phyloP scores from a whole-genome alignment of 2,888 invertebrate species.

The Aromia moschata region DNA sequence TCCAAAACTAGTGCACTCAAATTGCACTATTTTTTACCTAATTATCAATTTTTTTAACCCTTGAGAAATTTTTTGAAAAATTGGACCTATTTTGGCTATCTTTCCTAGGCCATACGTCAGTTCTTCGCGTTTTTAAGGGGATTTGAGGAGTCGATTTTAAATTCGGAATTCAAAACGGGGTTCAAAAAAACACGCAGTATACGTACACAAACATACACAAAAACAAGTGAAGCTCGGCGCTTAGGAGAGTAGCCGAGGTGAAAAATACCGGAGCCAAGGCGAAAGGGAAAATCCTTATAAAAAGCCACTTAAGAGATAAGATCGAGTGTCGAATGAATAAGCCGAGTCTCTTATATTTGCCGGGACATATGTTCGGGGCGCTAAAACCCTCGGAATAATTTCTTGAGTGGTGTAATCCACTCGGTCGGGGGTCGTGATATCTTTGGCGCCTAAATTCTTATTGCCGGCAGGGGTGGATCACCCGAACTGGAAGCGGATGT shows the following conservation, averaged over 20 bases:
- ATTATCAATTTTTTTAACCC: no score
- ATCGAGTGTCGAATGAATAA: constrained; percentile 50
- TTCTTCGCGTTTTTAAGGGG: no score
- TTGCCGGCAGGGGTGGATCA: constrained; percentile 28
- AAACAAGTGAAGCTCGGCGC: background rate
- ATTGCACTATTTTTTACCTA: no score
- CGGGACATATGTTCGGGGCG: constrained; percentile 43
- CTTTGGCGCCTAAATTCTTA: constrained; percentile 38
- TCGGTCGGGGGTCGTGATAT: constrained; percentile 35
- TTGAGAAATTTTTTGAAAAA: no score
- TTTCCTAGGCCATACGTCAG: no score
- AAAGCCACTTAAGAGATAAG: constrained; percentile 50
- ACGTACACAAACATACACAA: background rate
- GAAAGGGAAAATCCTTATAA: constrained; percentile 43
- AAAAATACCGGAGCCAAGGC: constrained; percentile 28
- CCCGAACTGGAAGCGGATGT: constrained; percentile 23
- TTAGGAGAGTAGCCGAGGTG: constrained; percentile 16
- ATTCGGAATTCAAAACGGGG: no score
- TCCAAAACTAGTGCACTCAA: no score
- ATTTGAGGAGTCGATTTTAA: no score
- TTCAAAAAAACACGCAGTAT: background rate
- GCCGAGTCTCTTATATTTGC: constrained; percentile 45
- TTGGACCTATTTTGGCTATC: no score
- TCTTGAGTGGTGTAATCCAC: constrained; percentile 43
- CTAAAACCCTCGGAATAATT: constrained; percentile 44